These are phyloP conservation scores for Etia nguti DNA, from an alignment of 2,113 vertebrate genomes.

Conservation along the genomic window DNA sequence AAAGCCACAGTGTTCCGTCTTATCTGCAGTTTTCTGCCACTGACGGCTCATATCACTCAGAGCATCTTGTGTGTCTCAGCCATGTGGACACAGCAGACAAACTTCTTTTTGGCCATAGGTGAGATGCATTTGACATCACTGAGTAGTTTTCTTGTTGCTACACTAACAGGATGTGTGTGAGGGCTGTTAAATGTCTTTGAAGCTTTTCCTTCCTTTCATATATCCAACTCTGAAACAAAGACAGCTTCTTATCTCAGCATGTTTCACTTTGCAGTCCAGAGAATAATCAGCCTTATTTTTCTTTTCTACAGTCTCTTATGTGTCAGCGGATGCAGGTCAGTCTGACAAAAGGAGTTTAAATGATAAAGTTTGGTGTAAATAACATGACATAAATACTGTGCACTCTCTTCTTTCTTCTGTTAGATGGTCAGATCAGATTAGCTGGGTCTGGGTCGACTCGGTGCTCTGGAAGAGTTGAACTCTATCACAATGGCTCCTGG, in stretches of 20 bases:
- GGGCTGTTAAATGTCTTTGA: too few species aligned
- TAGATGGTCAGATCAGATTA: accelerated
- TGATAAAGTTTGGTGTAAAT: not conserved
- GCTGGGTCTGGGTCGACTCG: accelerated
- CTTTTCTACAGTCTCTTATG: accelerated
- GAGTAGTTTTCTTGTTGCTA: not conserved
- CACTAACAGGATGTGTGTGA: too few species aligned
- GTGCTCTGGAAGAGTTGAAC: not conserved
- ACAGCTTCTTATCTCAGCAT: not conserved
- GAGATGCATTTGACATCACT: not conserved
- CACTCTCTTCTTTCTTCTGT: not conserved
- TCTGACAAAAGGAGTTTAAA: not conserved
- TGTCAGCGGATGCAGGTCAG: not conserved
- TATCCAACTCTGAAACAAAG: too few species aligned
- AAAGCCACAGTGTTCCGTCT: not conserved
- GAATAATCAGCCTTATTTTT: not conserved
- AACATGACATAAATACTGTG: not conserved
- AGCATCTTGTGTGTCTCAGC: not conserved
- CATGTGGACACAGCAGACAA: not conserved
- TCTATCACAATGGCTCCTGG: not conserved
- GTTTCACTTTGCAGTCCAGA: not conserved
- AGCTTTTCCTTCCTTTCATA: too few species aligned
- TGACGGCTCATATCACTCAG: not conserved
- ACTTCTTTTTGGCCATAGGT: not conserved
- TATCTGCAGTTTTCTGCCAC: not conserved